Base-by-base conservation (phyloP, 1,140 invertebrate genomes). In the Asobara japonica region DNA sequence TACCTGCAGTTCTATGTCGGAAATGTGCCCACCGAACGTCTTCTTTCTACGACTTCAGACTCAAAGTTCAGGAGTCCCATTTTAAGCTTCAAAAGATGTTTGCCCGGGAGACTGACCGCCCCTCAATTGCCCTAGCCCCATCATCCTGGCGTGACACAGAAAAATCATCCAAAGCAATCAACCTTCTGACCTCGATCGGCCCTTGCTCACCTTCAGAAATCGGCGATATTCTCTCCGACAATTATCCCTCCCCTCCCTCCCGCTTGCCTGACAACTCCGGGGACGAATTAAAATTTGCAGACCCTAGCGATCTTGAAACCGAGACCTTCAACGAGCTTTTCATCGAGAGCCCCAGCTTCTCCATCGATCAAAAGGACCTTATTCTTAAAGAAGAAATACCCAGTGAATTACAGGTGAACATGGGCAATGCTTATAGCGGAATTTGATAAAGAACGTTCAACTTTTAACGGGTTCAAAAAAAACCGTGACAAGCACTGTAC, bases 11-110 rank as follows among this genome's bases (percentile, higher is more conserved):
- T 74, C 73, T 87, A 4, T 87, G 85, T 31, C 29, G 75, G n/a
- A 86, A 85, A 71, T 88, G 85, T 81, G 84, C 82, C 31, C 82
- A 83, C 45, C 78, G 80, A 25, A 86, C 81, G 1, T 76, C 83
- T 75, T 69, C 79, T 33, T 87, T 84, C 64, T 82, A 84, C 62
- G 75, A 83, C 30, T 87, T 88, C 25, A 85, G 83, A 72, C 56
- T 76, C 0, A 77, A 85, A 77, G 83, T 88, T 8, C 83, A 81
- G 72, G 80, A 83, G 11, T 81, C 85, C 0, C 82, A 87, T 33
- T 79, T 79, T 62, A 86, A 82, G 64, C 74, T 88, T 0, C 77
- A 78, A 1, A 79, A 82, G 70, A 83, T 86, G 77, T 80, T 84
- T 45, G 75, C 41, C n/a, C 80, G 33, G 74, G 38, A 13, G 73